These are phyloP conservation scores for Cheilosia vernalis DNA, from an alignment of 2,888 invertebrate species.

Conservation along the genomic window DNA sequence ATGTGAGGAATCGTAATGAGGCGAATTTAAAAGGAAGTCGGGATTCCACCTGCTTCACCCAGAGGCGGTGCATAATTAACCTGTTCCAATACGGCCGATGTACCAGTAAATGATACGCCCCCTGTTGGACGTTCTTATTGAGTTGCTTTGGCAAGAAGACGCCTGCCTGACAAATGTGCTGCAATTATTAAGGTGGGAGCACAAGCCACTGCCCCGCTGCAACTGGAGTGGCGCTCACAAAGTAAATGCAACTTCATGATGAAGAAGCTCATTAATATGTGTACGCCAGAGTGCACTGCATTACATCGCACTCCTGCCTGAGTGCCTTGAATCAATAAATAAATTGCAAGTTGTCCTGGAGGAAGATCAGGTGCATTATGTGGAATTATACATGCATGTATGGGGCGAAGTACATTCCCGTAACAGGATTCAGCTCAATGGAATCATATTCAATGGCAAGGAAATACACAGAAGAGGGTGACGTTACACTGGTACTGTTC, in stretches of 20 bases:
- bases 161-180: conserved; percentile 38
- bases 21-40: conserved; percentile 15
- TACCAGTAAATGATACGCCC: not conserved
- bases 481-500: not conserved
- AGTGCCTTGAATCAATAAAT: conserved; percentile 69
- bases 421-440: conserved; percentile 16
- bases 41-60: conserved; percentile 37
- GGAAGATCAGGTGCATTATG: conserved; percentile 21
- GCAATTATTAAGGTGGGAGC: conserved; percentile 22
- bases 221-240: conserved; percentile 44
- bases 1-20: conserved; percentile 63
- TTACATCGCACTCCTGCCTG: conserved; percentile 44
- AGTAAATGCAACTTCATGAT: conserved; percentile 59
- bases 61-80: conserved; percentile 55
- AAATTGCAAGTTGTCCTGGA: conserved; percentile 36
- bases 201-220: not conserved
- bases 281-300: conserved; percentile 47
- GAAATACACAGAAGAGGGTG: conserved; percentile 20
- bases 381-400: conserved; percentile 30
- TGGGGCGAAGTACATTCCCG: conserved; percentile 8
- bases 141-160: conserved; percentile 8
- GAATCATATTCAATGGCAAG: conserved; percentile 46
- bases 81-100: conserved; percentile 36
- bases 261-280: conserved; percentile 58
- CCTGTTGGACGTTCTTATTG: conserved; percentile 20